Evolutionary conservation across 2,888 invertebrate species (phyloP).

Genomic region (Drosophila anomalipes): DNA sequence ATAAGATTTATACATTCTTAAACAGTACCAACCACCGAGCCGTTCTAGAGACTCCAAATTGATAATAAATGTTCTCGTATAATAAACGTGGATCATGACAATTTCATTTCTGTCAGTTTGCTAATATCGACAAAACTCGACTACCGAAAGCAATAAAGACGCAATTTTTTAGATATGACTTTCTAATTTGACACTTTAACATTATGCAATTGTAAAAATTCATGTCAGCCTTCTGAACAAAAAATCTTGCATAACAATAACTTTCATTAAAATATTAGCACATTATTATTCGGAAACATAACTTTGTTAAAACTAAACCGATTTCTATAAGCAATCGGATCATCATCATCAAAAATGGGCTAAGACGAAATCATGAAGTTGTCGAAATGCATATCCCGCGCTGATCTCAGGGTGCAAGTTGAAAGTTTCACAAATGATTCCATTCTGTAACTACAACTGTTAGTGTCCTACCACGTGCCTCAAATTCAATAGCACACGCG

Average conservation of each 20-base stretch:
- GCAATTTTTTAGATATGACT: background rate
- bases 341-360: background rate
- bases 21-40: background rate
- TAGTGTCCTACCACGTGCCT: constrained; percentile 29
- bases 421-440: constrained; percentile 45
- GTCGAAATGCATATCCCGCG: constrained; percentile 20
- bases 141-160: background rate
- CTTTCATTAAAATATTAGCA: background rate
- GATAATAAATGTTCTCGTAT: background rate
- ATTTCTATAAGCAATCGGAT: background rate
- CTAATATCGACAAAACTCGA: background rate
- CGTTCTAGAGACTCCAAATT: background rate
- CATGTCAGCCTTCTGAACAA: background rate
- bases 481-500: constrained; percentile 65
- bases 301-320: background rate
- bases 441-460: constrained; percentile 26
- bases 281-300: background rate
- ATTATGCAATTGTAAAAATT: background rate
- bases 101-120: background rate
- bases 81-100: background rate
- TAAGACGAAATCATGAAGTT: constrained; percentile 2
- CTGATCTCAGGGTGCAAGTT: constrained; percentile 36
- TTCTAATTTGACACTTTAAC: background rate
- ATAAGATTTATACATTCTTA: background rate
- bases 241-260: background rate